Conservation (phyloP, 2,888 invertebrate species). For the Gastrophysa polygoni region DNA sequence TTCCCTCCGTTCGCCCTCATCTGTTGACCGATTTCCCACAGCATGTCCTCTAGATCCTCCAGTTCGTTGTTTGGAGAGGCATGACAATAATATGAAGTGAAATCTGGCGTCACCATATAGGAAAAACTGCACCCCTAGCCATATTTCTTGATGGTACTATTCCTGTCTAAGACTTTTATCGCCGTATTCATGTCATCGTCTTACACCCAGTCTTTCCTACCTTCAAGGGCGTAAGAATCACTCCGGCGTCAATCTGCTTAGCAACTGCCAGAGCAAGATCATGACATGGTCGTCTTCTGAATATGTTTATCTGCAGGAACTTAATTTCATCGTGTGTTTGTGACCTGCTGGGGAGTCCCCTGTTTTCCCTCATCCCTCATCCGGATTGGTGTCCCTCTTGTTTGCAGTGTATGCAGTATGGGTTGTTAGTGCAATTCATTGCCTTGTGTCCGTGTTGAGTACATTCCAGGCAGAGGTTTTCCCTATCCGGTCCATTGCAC, state of each 20-base stretch:
- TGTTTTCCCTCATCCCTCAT: not conserved
- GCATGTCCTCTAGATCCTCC: not conserved
- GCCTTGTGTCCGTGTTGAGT: not conserved
- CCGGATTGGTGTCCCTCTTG: not conserved
- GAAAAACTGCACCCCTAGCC: not conserved
- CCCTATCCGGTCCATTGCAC: not conserved
- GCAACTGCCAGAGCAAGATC: not conserved
- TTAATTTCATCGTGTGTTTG: not conserved
- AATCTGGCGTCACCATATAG: not conserved
- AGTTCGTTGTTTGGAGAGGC: not conserved
- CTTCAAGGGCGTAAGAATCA: not conserved
- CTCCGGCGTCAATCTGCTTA: not conserved
- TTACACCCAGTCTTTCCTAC: not conserved
- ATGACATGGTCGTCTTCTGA: not conserved
- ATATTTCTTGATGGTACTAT: not conserved
- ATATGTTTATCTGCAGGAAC: not conserved
- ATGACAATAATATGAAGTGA: not conserved
- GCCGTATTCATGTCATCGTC: not conserved
- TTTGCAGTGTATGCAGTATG: conserved; percentile 1
- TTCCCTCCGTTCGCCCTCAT: not conserved
- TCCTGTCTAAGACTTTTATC: not conserved
- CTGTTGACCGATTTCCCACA: not conserved
- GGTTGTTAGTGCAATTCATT: not conserved
- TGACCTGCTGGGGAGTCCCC: not conserved
- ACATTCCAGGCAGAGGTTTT: not conserved